A percentile compares a stretch with the other conserved stretches of the same genome.
Conservation (phyloP, 2,113 vertebrate genomes). For the Spea bombifrons region DNA sequence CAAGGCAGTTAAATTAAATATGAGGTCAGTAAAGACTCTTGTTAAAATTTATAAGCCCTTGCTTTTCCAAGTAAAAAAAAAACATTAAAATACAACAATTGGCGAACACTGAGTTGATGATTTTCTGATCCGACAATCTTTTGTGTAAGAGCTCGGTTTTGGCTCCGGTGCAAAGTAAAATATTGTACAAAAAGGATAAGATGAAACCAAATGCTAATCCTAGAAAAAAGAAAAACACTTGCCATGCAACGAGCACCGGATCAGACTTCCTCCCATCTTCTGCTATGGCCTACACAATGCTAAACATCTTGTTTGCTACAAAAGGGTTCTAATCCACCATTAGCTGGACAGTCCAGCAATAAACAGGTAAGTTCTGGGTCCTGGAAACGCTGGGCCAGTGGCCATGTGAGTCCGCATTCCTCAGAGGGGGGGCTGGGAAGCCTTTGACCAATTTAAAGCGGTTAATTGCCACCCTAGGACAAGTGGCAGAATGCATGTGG, state of each 20-base stretch:
- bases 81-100: not conserved
- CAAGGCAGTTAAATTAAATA: conserved; percentile 14
- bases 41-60: conserved; percentile 18
- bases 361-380: no score
- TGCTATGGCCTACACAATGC: no score
- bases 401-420: no score
- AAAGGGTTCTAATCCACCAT: no score
- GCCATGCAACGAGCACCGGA: not conserved
- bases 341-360: no score
- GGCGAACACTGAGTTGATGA: not conserved
- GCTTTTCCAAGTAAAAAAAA: conserved; percentile 12
- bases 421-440: no score
- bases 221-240: conserved; percentile 3
- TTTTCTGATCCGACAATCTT: conserved; percentile 13
- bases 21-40: not conserved
- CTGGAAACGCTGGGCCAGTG: no score
- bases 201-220: conserved; percentile 26
- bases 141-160: conserved; percentile 7
- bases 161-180: conserved; percentile 28
- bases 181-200: conserved; percentile 13
- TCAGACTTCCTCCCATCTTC: no score
- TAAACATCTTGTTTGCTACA: no score
- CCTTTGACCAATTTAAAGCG: no score
- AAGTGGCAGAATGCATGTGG: no score
- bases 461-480: no score